Conservation (phyloP, 2,888 invertebrate species). For the Alloplasta piceator region DNA sequence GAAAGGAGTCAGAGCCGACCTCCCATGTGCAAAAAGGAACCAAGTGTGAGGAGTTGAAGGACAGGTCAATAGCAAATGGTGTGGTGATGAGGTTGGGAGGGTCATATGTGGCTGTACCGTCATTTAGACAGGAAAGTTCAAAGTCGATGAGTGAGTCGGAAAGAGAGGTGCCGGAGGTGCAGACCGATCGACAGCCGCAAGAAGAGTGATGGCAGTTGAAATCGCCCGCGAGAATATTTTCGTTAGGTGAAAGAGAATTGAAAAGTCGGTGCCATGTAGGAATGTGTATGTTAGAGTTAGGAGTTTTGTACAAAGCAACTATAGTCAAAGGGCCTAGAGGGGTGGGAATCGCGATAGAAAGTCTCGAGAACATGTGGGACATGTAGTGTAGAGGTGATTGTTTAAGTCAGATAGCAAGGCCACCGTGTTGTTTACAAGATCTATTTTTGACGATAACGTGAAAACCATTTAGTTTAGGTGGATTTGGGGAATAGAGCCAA, state of each 20-base stretch:
- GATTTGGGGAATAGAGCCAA: not conserved
- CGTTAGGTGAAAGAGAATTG: not conserved
- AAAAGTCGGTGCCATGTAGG: conserved; percentile 15
- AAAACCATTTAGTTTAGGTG: conserved; percentile 7
- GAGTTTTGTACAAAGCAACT: conserved; percentile 23
- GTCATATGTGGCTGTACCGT: not conserved
- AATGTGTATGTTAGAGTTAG: not conserved
- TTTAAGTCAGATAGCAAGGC: conserved; percentile 33
- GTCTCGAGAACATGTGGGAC: conserved; percentile 16
- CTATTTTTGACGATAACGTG: conserved; percentile 7
- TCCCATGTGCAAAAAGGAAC: too few relatives aligned
- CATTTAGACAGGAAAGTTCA: too few relatives aligned
- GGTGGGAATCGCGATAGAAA: conserved; percentile 21
- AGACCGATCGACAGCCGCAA: too few relatives aligned
- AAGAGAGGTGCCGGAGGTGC: too few relatives aligned
- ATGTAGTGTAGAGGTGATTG: not conserved
- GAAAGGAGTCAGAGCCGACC: too few relatives aligned
- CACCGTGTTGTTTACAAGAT: not conserved
- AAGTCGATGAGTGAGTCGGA: too few relatives aligned
- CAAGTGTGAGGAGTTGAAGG: not conserved
- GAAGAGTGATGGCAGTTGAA: conserved; percentile 27
- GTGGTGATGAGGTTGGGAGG: not conserved
- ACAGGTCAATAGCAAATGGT: not conserved
- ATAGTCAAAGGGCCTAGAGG: conserved; percentile 15
- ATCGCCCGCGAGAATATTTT: conserved; percentile 11